These are phyloP conservation scores for Leptura quadrifasciata DNA, from an alignment of 2,888 invertebrate genomes.

Conservation along the genomic window DNA sequence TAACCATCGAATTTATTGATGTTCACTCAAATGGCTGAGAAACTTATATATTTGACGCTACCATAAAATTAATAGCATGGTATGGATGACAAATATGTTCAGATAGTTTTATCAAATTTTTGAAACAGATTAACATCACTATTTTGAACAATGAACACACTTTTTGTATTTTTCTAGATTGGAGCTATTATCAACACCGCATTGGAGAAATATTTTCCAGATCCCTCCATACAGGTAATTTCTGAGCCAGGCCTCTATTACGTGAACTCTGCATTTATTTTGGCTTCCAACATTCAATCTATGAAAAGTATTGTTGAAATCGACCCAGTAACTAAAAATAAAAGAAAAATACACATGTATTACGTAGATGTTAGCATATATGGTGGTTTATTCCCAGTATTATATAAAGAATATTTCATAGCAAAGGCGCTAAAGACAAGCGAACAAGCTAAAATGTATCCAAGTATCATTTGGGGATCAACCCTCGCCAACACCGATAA, in stretches of 20 bases:
- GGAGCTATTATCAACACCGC: too few relatives aligned
- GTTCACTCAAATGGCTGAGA: too few relatives aligned
- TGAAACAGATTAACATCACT: too few relatives aligned
- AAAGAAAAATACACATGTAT: slow-evolving; percentile 19
- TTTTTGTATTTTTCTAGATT: slow-evolving; percentile 31
- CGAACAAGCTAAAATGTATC: slow-evolving; percentile 71
- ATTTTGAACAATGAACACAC: too few relatives aligned
- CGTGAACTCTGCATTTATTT: slow-evolving; percentile 48
- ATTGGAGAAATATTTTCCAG: too few relatives aligned
- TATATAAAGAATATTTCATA: slow-evolving; percentile 92
- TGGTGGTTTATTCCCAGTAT: slow-evolving; percentile 96
- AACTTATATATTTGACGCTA: too few relatives aligned
- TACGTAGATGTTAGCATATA: slow-evolving; percentile 99
- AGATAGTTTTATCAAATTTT: too few relatives aligned
- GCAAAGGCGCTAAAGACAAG: slow-evolving; percentile 78
- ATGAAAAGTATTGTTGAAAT: slow-evolving; percentile 18
- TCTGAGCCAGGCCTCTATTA: slow-evolving; percentile 51
- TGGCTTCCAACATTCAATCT: slow-evolving; percentile 45
- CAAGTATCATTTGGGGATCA: slow-evolving; percentile 92
- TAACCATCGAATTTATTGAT: too few relatives aligned
- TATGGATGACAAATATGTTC: too few relatives aligned
- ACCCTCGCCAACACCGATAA: slow-evolving; percentile 96
- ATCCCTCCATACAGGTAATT: slow-evolving; percentile 38
- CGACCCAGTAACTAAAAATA: neutral
- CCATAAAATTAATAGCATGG: too few relatives aligned